These are phyloP conservation scores for Spilogale gracilis DNA, from an alignment of 2,113 vertebrate genomes.

Conservation along the genomic window DNA sequence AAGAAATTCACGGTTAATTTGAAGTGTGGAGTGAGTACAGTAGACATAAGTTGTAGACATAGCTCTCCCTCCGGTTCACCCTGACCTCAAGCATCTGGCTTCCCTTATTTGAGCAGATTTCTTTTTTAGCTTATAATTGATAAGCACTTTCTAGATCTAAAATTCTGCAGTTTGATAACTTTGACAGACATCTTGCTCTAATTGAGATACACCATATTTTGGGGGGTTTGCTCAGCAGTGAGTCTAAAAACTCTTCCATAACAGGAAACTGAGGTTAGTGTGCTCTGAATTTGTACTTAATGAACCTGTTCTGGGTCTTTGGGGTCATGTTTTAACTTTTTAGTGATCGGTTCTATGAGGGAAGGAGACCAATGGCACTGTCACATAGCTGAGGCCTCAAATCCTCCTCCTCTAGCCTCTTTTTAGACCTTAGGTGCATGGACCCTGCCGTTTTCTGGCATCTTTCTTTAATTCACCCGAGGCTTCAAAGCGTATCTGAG, in stretches of 20 bases:
- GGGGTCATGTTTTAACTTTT: neutral
- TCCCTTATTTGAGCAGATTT: neutral
- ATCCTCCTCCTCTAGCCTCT: neutral
- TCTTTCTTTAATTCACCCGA: neutral
- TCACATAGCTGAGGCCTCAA: neutral
- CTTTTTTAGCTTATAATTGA: constrained; percentile 21
- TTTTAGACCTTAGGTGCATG: neutral
- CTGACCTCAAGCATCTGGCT: neutral
- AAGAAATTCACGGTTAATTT: neutral
- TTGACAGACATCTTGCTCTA: neutral
- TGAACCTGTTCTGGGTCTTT: neutral
- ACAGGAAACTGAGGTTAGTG: neutral
- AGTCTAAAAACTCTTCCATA: neutral
- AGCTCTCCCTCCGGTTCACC: neutral
- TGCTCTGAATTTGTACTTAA: neutral
- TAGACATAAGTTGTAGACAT: neutral
- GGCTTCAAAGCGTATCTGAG: neutral
- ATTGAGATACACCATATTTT: neutral
- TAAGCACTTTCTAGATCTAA: neutral
- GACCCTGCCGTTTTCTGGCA: neutral
- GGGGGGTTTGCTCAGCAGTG: neutral
- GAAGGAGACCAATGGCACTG: neutral
- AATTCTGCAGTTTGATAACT: neutral
- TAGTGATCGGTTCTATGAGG: neutral
- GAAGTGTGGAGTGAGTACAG: neutral